These are phyloP conservation scores for Clusia tigrina DNA, from an alignment of 2,888 invertebrate species.

Conservation along the genomic window DNA sequence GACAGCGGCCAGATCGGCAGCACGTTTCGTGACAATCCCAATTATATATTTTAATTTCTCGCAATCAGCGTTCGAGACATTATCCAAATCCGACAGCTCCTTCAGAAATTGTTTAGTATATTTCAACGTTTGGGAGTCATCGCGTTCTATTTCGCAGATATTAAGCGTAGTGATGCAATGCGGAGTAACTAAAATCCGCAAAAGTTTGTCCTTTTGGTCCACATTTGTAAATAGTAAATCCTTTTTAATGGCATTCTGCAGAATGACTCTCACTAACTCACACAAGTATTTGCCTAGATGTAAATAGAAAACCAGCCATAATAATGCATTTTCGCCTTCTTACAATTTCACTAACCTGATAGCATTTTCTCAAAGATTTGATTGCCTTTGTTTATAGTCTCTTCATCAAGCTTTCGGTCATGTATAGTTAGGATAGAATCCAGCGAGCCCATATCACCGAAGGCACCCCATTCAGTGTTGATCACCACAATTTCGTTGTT, in stretches of 20 bases:
- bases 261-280: slow-evolving; percentile 84
- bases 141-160: slow-evolving; percentile 95
- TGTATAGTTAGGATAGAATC: slow-evolving; percentile 86
- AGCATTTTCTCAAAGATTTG: slow-evolving; percentile 97
- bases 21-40: slow-evolving; percentile 86
- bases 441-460: slow-evolving; percentile 89
- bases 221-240: slow-evolving; percentile 68
- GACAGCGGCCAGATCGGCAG: slow-evolving; percentile 90
- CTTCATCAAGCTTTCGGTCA: slow-evolving; percentile 81
- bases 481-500: slow-evolving; percentile 77
- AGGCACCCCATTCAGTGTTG: slow-evolving; percentile 97
- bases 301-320: neutral
- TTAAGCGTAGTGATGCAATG: slow-evolving; percentile 93
- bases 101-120: slow-evolving; percentile 84
- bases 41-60: slow-evolving; percentile 90
- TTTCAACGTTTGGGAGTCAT: slow-evolving; percentile 77
- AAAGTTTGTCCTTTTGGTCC: too few relatives aligned
- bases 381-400: slow-evolving; percentile 81
- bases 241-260: slow-evolving; percentile 80
- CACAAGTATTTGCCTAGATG: slow-evolving; percentile 95
- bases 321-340: too few relatives aligned
- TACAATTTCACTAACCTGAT: slow-evolving; percentile 70
- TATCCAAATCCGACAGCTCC: slow-evolving; percentile 68
- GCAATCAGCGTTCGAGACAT: slow-evolving; percentile 87
- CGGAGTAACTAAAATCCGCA: slow-evolving; percentile 47